Conservation (phyloP, 1,140 invertebrate genomes). For the Arctopsyche grandis region DNA sequence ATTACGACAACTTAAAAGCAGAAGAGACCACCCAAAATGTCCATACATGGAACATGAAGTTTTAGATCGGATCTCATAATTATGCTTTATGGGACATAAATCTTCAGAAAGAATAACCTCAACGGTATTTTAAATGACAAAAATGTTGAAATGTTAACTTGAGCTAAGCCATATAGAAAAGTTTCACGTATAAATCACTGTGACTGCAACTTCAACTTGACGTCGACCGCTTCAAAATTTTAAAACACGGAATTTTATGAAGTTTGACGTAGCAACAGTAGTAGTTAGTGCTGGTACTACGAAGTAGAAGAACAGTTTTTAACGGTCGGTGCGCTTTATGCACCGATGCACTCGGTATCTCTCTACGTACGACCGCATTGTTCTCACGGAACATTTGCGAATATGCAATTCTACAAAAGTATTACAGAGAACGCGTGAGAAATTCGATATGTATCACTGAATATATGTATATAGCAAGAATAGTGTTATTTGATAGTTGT, state of each 20-base stretch:
- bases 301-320: neutral
- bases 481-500: neutral
- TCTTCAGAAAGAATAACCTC: too few species aligned
- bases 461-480: neutral
- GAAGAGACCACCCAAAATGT: slow-evolving; percentile 10
- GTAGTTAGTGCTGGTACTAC: too few species aligned
- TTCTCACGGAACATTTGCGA: slow-evolving; percentile 15
- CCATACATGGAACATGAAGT: neutral
- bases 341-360: neutral
- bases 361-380: neutral
- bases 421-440: slow-evolving; percentile 1
- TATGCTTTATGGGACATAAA: too few species aligned
- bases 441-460: neutral
- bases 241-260: too few species aligned
- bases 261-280: too few species aligned
- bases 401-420: neutral
- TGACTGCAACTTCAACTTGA: too few species aligned
- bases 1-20: neutral
- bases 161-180: too few species aligned
- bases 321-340: neutral
- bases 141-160: too few species aligned
- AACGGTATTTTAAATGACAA: too few species aligned
- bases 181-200: too few species aligned
- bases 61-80: too few species aligned
- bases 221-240: too few species aligned